Evolutionary conservation across 2,888 invertebrate species (phyloP), one percentile per base, ranked within the genome.

Genomic region (Mantis religiosa): DNA sequence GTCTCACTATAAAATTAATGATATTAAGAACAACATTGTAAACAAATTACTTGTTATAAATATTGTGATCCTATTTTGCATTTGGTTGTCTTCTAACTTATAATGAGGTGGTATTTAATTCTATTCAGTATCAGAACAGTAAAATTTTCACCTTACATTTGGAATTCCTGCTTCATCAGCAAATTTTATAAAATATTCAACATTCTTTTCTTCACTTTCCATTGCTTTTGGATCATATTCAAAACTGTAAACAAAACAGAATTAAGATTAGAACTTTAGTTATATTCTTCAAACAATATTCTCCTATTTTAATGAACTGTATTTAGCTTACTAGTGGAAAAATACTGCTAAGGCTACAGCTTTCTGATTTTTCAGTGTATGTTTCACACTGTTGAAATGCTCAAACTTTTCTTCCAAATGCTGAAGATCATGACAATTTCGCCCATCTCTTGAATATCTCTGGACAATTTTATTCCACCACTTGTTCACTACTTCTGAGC

Each of bases 141-240:
- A 85, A 84, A 71, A 89, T 90, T 89, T 89, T 84, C 47, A 87
- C 91, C 91, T 91, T 92, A 94, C 94, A 90, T 92, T 91, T 71
- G 93, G 92, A 89, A 95, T 92, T 83, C 93, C 93, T 87, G 93
- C 93, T 91, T 95, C 95, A 84, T 93, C 92, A 30, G 94, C 93
- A 92, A 95, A 95, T 89, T 93, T 91, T 89, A 92, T 92, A 91
- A 95, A 95, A 90, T 94, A 92, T 87, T 94, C 93, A 27, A 94
- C 92, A 91, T 95, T 95, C 91, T 93, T 94, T 90, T 94, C 94
- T 90, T 95, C 95, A 90, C 94, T 94, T 90, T 95, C 94, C 87
- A 93, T 92, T 82, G 94, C 93, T 91, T 94, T 94, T 7, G 95
- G 95, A 91, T 95, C 94, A 91, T 95, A 95, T 90, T 94, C 94